Evolutionary conservation across 2,113 vertebrate species (phyloP).

Genomic region (Ciconia maguari): DNA sequence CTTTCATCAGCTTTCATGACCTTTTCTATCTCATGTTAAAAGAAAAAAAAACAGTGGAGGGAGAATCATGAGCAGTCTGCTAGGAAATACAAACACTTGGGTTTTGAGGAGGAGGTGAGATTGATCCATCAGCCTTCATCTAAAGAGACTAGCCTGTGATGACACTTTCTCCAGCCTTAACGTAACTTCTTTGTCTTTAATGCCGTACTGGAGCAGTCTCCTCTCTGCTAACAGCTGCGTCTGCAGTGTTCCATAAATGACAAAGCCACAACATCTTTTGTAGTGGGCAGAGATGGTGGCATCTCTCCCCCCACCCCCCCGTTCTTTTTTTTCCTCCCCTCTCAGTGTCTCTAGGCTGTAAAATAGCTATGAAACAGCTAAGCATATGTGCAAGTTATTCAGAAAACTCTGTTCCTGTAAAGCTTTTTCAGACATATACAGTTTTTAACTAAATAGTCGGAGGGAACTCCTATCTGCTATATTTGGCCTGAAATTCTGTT

Average conservation of each 20-base stretch:
- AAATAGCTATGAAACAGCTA: slow-evolving; percentile 1
- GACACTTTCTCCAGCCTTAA: neutral
- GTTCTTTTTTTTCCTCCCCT: neutral
- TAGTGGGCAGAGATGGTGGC: neutral
- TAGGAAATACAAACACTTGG: neutral
- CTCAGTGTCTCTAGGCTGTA: neutral
- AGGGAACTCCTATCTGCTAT: neutral
- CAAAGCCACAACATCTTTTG: neutral
- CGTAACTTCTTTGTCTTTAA: neutral
- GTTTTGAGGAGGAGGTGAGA: neutral
- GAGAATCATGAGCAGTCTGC: neutral
- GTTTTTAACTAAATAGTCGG: neutral
- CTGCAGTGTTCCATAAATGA: neutral
- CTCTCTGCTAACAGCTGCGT: neutral
- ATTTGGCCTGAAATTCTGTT: slow-evolving; percentile 30
- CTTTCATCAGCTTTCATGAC: neutral
- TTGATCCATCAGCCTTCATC: neutral
- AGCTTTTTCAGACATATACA: neutral
- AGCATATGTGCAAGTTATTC: neutral
- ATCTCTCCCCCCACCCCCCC: neutral
- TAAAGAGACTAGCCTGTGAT: neutral
- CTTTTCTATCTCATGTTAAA: neutral
- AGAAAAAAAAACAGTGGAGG: neutral
- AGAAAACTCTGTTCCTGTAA: neutral
- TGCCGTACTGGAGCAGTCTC: neutral